Evolutionary conservation across 2,113 vertebrate species (phyloP).

Genomic region (Zeus faber): DNA sequence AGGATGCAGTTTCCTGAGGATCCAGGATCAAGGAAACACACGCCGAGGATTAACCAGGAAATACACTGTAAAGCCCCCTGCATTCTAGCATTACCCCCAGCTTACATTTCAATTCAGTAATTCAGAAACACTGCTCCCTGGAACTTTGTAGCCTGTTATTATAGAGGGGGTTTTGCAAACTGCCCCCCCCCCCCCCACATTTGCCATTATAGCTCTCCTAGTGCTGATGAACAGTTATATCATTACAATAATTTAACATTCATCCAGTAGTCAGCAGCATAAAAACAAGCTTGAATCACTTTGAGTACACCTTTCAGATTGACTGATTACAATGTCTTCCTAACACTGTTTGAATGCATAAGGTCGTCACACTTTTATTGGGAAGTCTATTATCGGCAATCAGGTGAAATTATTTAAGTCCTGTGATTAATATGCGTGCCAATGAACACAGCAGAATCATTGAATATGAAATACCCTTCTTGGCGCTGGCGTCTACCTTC

Average conservation of each 20-base stretch:
- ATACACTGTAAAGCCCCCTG: conserved; percentile 12
- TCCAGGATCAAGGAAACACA: conserved; percentile 18
- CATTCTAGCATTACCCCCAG: conserved; percentile 25
- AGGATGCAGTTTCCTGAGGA: conserved; percentile 30
- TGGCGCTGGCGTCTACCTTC: conserved; percentile 35
- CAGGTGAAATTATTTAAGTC: conserved; percentile 46
- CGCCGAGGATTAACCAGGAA: conserved; percentile 27
- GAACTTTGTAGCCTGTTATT: conserved; percentile 31
- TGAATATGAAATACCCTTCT: conserved; percentile 51
- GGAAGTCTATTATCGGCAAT: neutral
- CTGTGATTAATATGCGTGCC: conserved; percentile 57
- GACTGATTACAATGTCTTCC: conserved; percentile 52
- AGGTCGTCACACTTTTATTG: conserved; percentile 29
- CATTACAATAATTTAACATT: conserved; percentile 49
- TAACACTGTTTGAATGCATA: conserved; percentile 62
- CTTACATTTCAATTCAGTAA: conserved; percentile 31
- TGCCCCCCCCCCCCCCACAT: conserved; percentile 28
- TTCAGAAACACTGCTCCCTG: conserved; percentile 31
- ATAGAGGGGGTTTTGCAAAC: conserved; percentile 39
- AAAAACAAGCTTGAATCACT: conserved; percentile 58
- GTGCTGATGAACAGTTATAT: conserved; percentile 45
- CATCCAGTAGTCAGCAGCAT: conserved; percentile 40
- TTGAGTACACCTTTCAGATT: conserved; percentile 36
- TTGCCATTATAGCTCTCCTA: conserved; percentile 33
- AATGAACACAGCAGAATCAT: conserved; percentile 51